Percentiles rank a stretch among this genome's conserved stretches.
phyloP scores from a whole-genome alignment of 2,113 vertebrate species.

The Dermatemys mawii region DNA sequence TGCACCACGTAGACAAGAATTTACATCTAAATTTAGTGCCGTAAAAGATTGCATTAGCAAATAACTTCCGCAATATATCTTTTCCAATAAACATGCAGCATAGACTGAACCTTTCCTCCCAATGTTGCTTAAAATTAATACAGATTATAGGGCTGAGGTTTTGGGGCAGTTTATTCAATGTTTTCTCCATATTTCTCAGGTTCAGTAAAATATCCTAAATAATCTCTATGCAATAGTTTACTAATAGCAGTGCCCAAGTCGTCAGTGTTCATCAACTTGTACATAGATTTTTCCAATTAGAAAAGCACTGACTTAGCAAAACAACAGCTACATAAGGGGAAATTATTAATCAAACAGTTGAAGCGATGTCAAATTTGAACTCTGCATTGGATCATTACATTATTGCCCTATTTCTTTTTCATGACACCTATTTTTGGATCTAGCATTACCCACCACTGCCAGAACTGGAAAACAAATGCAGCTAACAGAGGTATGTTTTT shows the following conservation, averaged over 20 bases:
- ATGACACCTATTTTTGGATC: not conserved
- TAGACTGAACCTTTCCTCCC: not conserved
- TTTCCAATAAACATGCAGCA: not conserved
- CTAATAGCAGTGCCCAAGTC: not conserved
- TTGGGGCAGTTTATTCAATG: not conserved
- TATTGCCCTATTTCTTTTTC: not conserved
- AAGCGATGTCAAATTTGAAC: not conserved
- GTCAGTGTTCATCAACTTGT: not conserved
- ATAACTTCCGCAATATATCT: not conserved
- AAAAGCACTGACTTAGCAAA: slow-evolving; percentile 2
- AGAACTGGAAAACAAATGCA: not conserved
- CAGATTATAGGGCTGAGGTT: not conserved
- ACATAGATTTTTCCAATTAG: slow-evolving; percentile 51
- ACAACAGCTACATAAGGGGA: slow-evolving; percentile 8
- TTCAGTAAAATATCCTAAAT: not conserved
- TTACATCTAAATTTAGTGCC: too few relatives aligned
- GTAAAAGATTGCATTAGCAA: not conserved
- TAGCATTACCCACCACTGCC: not conserved
- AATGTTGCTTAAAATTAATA: not conserved
- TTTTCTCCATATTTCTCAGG: not conserved
- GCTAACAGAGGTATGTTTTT: not conserved
- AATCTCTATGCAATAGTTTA: not conserved
- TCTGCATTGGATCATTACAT: not conserved
- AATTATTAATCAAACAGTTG: slow-evolving; percentile 2
- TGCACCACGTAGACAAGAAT: too few relatives aligned